Evolutionary conservation across 1,140 invertebrate species (phyloP), one percentile per base, ranked within the genome.

Genomic region (Calliopsis andreniformis): DNA sequence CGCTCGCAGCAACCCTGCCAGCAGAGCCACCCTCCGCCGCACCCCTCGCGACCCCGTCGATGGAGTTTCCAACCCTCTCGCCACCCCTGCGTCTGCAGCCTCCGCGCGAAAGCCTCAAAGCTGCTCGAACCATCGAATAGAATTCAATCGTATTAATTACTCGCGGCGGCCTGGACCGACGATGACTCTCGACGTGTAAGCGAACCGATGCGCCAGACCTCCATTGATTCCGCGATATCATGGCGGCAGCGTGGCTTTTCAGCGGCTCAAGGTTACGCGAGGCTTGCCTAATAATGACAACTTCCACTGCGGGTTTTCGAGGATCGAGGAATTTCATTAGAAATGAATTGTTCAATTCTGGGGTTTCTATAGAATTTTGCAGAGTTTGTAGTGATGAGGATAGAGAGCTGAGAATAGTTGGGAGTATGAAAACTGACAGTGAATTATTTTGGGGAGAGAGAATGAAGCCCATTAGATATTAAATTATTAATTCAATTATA

Each of bases 1-100:
- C 90, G 89, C 86, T 87, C 68, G 80, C 66, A 89, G 88, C 88
- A 88, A 89, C 86, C 88, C 88, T 87, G 87, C 83, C 83, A 85
- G 82, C 85, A 78, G 58, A 56, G 59, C 81, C 79, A 73, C 55
- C 56, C 75, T n/a, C 63, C 71, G 32, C 80, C 64, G 47, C 79
- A 62, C 80, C 61, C 64, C 45, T 78, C 69, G 49, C 63, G 49
- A 43, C 68, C 69, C 73, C 78, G 55, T 78, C 75, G 63, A 77
- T 68, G 49, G 32, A 51, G 51, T 78, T 53, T 47, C 76, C 43
- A 3, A 39, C 64, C 28, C 68, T 58, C 70, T 23, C 51, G 32
- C 39, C 47, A 20, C 18, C 35, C 14, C 42, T 16, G 56, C 30
- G 43, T 76, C 69, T 66, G 70, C 79, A 82, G 78, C 86, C 78